phyloP scores from a whole-genome alignment of 2,888 invertebrate genomes.

The Amphipyra berbera region DNA sequence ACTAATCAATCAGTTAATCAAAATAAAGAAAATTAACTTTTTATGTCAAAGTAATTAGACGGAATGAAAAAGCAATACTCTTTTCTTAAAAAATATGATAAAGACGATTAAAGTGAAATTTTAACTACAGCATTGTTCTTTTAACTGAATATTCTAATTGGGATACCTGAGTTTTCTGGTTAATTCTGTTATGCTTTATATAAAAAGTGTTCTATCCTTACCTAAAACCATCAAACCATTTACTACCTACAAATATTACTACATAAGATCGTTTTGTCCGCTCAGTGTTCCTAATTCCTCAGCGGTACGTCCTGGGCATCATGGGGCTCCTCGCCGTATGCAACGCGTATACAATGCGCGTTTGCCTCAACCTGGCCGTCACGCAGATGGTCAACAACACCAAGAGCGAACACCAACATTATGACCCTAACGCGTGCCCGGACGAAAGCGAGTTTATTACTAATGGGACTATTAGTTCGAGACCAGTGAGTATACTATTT shows the following conservation, averaged over 20 bases:
- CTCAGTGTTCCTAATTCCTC: constrained; percentile 91
- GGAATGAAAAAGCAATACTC: too few species aligned
- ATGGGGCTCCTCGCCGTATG: constrained; percentile 94
- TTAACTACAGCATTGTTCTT: too few species aligned
- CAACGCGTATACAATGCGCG: constrained; percentile 94
- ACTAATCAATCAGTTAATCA: too few species aligned
- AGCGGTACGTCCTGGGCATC: constrained; percentile 92
- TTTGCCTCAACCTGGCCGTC: constrained; percentile 92
- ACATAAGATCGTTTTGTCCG: constrained; percentile 72
- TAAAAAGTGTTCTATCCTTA: too few species aligned
- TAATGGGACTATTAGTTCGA: constrained; percentile 78
- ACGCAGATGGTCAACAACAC: constrained; percentile 91
- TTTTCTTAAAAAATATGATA: too few species aligned
- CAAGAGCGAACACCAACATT: constrained; percentile 74
- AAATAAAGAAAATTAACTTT: too few species aligned
- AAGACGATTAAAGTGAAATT: too few species aligned
- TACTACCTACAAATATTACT: constrained; percentile 49
- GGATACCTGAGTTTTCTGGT: too few species aligned
- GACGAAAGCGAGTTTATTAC: constrained; percentile 75
- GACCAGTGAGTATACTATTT: constrained; percentile 72
- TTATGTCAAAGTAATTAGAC: too few species aligned
- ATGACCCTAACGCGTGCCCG: constrained; percentile 82
- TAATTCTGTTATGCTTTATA: too few species aligned
- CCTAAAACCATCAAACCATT: too few species aligned
- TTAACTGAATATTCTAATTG: too few species aligned